These are phyloP conservation scores for Vanessa cardui DNA, from an alignment of 2,888 invertebrate genomes.

Conservation along the genomic window DNA sequence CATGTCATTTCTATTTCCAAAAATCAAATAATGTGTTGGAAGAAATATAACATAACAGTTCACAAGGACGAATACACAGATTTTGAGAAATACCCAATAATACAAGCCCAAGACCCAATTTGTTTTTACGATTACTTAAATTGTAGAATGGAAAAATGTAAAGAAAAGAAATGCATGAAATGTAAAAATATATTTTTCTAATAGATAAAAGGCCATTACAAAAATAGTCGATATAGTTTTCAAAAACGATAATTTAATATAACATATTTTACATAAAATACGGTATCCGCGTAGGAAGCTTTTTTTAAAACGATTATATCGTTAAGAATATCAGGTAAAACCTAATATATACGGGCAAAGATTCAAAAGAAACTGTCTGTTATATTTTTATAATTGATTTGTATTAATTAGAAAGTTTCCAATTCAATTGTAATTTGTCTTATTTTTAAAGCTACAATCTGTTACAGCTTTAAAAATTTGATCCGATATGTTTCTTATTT, in stretches of 20 bases:
- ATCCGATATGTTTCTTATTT: no score
- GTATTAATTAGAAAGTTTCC: background rate
- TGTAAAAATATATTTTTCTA: constrained; percentile 45
- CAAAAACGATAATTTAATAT: constrained; percentile 32
- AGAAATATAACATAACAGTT: no score
- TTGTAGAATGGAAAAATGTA: constrained; percentile 21
- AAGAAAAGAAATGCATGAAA: constrained; percentile 42
- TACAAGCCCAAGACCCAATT: no score
- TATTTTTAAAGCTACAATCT: background rate
- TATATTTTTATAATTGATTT: background rate
- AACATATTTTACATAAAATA: constrained; percentile 11
- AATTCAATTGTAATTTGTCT: background rate
- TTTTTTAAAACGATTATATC: no score
- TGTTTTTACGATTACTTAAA: background rate
- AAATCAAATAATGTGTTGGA: no score
- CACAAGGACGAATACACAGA: no score
- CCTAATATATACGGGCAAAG: no score
- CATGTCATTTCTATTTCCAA: no score
- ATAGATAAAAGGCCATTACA: constrained; percentile 52
- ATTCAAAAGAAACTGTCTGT: background rate
- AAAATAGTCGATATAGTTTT: constrained; percentile 55
- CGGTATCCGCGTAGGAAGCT: background rate
- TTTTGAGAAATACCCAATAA: no score
- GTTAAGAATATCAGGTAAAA: no score
- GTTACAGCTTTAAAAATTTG: no score